Conservation (phyloP, 2,113 vertebrate species). For the Microtus pennsylvanicus region DNA sequence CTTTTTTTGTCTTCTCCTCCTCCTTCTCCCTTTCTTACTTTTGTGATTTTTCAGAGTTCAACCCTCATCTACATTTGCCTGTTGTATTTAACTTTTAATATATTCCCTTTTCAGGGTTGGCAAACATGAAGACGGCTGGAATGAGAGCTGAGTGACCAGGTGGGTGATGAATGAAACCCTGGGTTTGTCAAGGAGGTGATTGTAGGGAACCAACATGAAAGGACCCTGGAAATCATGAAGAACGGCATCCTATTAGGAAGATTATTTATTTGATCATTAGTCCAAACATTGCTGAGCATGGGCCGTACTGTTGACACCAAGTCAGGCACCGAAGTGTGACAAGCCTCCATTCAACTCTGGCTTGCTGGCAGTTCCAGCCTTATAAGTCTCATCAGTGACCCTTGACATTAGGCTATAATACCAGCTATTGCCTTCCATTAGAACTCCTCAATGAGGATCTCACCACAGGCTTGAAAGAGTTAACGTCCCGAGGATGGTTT, state of each 20-base stretch:
- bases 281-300: not conserved
- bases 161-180: not conserved
- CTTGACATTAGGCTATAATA: not conserved
- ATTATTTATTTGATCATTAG: not conserved
- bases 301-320: not conserved
- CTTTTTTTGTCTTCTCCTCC: not conserved
- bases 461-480: constrained; percentile 58
- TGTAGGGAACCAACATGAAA: not conserved
- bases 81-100: not conserved
- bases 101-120: not conserved
- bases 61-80: not conserved
- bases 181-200: not conserved
- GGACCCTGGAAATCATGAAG: not conserved
- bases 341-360: rapidly evolving
- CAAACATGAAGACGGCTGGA: not conserved
- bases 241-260: not conserved
- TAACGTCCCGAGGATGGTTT: not conserved
- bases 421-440: not conserved
- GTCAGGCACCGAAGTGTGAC: not conserved
- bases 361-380: not conserved
- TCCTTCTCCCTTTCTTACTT: not conserved
- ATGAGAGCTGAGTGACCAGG: not conserved
- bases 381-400: not conserved
- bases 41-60: not conserved
- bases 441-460: not conserved